phyloP scores from a whole-genome alignment of 2,797 vertebrate genomes.

The Aplochiton taeniatus region DNA sequence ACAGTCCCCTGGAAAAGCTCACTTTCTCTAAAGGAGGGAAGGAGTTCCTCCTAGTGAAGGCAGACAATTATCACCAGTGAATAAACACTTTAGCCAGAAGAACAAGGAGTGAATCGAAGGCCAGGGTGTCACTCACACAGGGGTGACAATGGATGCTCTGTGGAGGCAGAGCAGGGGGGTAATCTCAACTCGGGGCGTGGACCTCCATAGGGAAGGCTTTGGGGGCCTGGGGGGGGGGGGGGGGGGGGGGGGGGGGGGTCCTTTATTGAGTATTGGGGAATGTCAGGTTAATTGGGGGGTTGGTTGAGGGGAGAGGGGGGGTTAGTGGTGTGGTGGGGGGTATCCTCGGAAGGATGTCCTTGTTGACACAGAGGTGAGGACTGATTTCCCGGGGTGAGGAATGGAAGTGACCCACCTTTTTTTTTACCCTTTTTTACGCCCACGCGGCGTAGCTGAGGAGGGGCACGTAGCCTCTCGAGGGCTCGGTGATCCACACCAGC shows the following conservation, averaged over 20 bases:
- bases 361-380: conserved; percentile 63
- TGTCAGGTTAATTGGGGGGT: conserved; percentile 55
- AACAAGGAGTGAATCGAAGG: conserved; percentile 25
- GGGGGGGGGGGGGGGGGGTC: conserved; percentile 14
- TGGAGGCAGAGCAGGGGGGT: conserved; percentile 28
- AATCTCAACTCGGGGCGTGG: conserved; percentile 42
- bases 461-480: too few relatives aligned
- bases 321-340: conserved; percentile 23
- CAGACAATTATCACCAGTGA: conserved; percentile 12
- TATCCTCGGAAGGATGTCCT: conserved; percentile 63
- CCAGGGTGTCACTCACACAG: conserved; percentile 57
- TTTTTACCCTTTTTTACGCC: conserved; percentile 22
- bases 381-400: conserved; percentile 48
- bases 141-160: conserved; percentile 48
- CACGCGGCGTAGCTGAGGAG: not conserved
- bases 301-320: conserved; percentile 25
- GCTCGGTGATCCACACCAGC: too few relatives aligned
- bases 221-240: not conserved
- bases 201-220: conserved; percentile 42
- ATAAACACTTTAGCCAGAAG: conserved; percentile 16
- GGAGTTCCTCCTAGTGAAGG: conserved; percentile 36
- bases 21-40: conserved; percentile 33
- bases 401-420: conserved; percentile 29
- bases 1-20: not conserved
- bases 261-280: conserved; percentile 54